Percentiles rank a stretch among this genome's conserved stretches.
phyloP scores from a whole-genome alignment of 2,888 invertebrate genomes.

The Dione vanillae region DNA sequence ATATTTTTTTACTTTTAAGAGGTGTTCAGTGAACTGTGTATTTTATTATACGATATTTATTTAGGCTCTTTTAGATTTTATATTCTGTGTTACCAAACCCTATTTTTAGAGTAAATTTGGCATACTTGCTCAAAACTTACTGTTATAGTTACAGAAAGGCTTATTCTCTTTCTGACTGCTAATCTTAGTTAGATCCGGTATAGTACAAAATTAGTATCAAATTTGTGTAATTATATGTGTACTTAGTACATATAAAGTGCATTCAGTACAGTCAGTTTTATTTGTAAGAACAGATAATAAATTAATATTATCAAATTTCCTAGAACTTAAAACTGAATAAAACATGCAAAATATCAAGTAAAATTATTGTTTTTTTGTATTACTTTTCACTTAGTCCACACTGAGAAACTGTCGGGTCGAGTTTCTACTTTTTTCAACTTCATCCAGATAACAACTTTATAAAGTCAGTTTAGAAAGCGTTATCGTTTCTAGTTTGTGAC shows the following conservation, averaged over 20 bases:
- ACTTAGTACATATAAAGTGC: too few species aligned
- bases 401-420: conserved; percentile 13
- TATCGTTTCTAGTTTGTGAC: conserved; percentile 25
- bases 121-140: too few species aligned
- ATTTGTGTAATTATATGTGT: too few species aligned
- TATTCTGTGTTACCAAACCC: too few species aligned
- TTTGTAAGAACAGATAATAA: not conserved
- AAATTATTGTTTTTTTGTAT: conserved; percentile 7
- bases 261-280: too few species aligned
- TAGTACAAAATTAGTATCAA: too few species aligned
- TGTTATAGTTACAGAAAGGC: too few species aligned
- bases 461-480: conserved; percentile 29
- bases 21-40: not conserved
- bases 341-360: not conserved
- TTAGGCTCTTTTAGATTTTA: too few species aligned
- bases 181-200: too few species aligned
- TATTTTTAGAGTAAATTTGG: too few species aligned
- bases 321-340: not conserved
- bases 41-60: not conserved
- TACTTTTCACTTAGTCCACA: conserved; percentile 18
- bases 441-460: conserved; percentile 27
- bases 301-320: not conserved
- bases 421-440: conserved; percentile 24
- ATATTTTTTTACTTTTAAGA: not conserved
- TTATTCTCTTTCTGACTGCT: too few species aligned